A percentile compares a stretch with the other conserved stretches of the same genome.
phyloP scores from a whole-genome alignment of 2,797 vertebrate species.

The Rachycentron canadum region DNA sequence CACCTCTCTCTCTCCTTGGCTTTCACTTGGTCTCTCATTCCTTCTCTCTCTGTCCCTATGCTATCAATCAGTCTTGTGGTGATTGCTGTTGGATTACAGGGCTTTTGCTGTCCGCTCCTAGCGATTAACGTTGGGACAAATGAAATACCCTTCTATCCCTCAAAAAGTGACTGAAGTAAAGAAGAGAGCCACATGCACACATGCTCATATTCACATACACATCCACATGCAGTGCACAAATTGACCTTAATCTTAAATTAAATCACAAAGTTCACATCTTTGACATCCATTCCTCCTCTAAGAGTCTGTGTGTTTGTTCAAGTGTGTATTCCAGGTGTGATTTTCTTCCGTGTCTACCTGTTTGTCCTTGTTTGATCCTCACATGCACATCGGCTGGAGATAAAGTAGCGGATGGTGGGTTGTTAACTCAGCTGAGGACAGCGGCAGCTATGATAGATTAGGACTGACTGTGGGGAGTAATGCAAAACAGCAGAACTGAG shows the following conservation, averaged over 20 bases:
- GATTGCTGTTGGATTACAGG: constrained; percentile 81
- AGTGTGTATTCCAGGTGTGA: constrained; percentile 4
- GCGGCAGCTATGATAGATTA: constrained; percentile 67
- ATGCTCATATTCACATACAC: constrained; percentile 8
- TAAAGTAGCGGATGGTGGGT: constrained; percentile 43
- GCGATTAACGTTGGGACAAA: constrained; percentile 73
- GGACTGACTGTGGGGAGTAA: constrained; percentile 54
- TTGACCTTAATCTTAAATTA: constrained; percentile 29
- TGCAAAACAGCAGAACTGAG: constrained; percentile 55
- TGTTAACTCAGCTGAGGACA: constrained; percentile 63
- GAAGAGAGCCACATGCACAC: background rate
- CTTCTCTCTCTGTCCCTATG: constrained; percentile 43
- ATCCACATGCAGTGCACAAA: constrained; percentile 31
- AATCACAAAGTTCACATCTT: constrained; percentile 19
- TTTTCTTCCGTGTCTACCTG: constrained; percentile 23
- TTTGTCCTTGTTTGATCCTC: constrained; percentile 52
- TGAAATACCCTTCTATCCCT: constrained; percentile 62
- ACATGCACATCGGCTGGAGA: constrained; percentile 38
- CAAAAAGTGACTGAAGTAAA: constrained; percentile 45
- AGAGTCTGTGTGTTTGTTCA: constrained; percentile 18
- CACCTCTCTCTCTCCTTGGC: constrained; percentile 59
- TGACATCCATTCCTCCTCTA: constrained; percentile 4
- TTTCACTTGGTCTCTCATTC: constrained; percentile 31
- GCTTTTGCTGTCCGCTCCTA: constrained; percentile 68
- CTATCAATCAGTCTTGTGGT: constrained; percentile 73